phyloP scores from a whole-genome alignment of 1,140 invertebrate genomes.

The Drosophila sulfurigaster region DNA sequence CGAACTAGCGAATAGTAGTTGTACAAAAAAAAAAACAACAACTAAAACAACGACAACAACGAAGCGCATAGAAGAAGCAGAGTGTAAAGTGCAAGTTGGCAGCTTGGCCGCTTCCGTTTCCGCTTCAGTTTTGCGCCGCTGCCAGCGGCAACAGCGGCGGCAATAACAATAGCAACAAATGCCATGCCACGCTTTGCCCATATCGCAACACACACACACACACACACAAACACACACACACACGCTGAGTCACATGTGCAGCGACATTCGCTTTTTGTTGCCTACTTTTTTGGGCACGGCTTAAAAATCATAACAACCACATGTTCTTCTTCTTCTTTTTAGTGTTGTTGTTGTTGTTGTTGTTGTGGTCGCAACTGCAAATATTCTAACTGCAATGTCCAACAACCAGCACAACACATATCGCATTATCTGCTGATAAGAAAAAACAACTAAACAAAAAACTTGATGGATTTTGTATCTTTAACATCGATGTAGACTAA shows the following conservation, averaged over 20 bases:
- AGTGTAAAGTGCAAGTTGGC: slow-evolving; percentile 68
- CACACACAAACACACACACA: slow-evolving; percentile 11
- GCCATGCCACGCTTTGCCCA: slow-evolving; percentile 17
- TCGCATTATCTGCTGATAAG: no score
- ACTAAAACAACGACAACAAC: background rate
- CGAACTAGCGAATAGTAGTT: background rate
- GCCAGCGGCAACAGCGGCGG: slow-evolving; percentile 32
- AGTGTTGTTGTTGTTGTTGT: no score
- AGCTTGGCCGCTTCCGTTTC: slow-evolving; percentile 66
- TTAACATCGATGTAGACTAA: no score
- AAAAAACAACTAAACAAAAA: no score
- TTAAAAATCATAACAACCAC: slow-evolving; percentile 41
- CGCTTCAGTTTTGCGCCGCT: slow-evolving; percentile 53
- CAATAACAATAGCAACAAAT: slow-evolving; percentile 24
- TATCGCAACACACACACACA: slow-evolving; percentile 10
- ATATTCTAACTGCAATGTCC: slow-evolving; percentile 7
- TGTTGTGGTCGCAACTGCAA: slow-evolving; percentile 23
- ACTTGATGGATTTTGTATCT: no score
- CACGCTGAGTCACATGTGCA: background rate
- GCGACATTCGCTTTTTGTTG: slow-evolving; percentile 33
- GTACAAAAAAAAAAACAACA: slow-evolving; percentile 3
- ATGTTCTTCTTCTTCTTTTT: slow-evolving; percentile 24
- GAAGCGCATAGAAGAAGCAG: slow-evolving; percentile 43
- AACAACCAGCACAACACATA: no score
- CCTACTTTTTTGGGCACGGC: slow-evolving; percentile 44